Evolutionary conservation across 2,888 invertebrate genomes (phyloP), one percentile per base, ranked within the genome.

Genomic region (Piscicola geometra): DNA sequence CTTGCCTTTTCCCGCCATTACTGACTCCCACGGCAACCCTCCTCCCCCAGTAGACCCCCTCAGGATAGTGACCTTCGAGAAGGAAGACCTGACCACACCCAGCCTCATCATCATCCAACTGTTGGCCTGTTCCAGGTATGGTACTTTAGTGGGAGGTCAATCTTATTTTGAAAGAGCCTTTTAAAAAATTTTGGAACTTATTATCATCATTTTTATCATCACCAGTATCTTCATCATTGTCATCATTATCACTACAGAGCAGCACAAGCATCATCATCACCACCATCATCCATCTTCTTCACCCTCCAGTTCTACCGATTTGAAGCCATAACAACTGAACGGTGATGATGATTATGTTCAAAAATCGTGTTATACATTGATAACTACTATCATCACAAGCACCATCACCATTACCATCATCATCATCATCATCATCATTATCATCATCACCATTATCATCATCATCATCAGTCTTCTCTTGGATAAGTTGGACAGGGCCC

Each of bases 281-380:
- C 32, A 68, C n/a, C 78, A 0, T 52, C 73, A 35, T 77, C 83
- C 25, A 82, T 87, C 12, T 88, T 86, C 81, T 87, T 88, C 82
- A 86, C 87, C 0, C 85, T 88, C 80, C 86, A 87, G 79, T 88
- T 88, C 81, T 88, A 87, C 81, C 82, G 87, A 28, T 87, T 86
- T 79, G 85, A 86, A 1, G 83, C 85, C 76, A 82, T 87, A 71
- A 86, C 84, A 1, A 86, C 88, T 15, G 87, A 88, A 80, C 84
- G 85, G 86, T 87, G 25, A 30, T 30, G 36, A 75, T 52, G 41
- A 69, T 64, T 1, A 52, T n/a, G 15, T 15, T 41, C 9, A 41
- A 9, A 5, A 9, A 41, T 41, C 41, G n/a, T n/a, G n/a, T n/a
- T n/a, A n/a, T n/a, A n/a, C n/a, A n/a, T n/a, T n/a, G n/a, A 41